Percentiles rank a stretch among this genome's conserved stretches.
Evolutionary conservation across 2,888 invertebrate genomes (phyloP).

Genomic region (Loripinus fragilis): DNA sequence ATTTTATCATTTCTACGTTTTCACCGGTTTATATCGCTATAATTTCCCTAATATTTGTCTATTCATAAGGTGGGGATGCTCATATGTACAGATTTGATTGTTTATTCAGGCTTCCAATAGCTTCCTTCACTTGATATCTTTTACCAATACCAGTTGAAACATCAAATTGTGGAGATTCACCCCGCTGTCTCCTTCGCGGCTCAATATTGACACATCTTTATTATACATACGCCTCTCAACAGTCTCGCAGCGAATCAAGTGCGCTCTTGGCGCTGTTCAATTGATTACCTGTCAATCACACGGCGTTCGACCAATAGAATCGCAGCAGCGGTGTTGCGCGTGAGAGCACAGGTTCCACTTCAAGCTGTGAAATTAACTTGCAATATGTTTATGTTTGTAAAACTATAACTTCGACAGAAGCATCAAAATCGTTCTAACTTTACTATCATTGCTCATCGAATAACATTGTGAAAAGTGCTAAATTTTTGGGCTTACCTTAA

Average conservation of each 20-base stretch:
- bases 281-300: slow-evolving; percentile 64
- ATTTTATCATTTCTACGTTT: slow-evolving; percentile 10
- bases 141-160: slow-evolving; percentile 4
- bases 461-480: slow-evolving; percentile 17
- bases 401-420: slow-evolving; percentile 18
- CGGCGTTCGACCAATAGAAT: slow-evolving; percentile 59
- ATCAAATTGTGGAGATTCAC: slow-evolving; percentile 18
- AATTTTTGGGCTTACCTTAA: slow-evolving; percentile 15
- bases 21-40: slow-evolving; percentile 7
- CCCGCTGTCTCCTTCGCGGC: neutral
- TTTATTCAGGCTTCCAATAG: slow-evolving; percentile 13
- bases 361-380: slow-evolving; percentile 64
- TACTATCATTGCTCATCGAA: slow-evolving; percentile 3
- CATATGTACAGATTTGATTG: slow-evolving; percentile 16
- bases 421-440: slow-evolving; percentile 53
- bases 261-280: slow-evolving; percentile 55
- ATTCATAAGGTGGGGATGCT: slow-evolving; percentile 12
- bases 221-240: slow-evolving; percentile 42
- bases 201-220: slow-evolving; percentile 39
- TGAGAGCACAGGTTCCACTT: slow-evolving; percentile 55
- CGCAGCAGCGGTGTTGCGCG: slow-evolving; percentile 47
- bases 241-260: slow-evolving; percentile 55
- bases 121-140: neutral
- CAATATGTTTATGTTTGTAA: slow-evolving; percentile 63
- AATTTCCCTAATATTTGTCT: slow-evolving; percentile 19